phyloP scores from a whole-genome alignment of 2,888 invertebrate genomes.

The Pollenia amentaria region DNA sequence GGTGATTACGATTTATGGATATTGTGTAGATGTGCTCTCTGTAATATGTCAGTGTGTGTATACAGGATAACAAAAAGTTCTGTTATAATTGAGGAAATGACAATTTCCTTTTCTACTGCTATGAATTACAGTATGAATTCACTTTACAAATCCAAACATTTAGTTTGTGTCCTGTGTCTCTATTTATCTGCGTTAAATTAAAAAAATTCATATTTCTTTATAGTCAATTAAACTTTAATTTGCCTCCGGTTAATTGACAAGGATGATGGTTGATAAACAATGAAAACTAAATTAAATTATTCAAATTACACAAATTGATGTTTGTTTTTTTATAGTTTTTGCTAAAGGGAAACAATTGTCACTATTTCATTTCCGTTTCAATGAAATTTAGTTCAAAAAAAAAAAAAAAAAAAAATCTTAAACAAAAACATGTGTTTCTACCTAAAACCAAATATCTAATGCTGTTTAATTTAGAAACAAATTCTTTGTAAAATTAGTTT shows the following conservation, averaged over 20 bases:
- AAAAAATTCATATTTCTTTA: constrained; percentile 1
- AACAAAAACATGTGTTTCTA: constrained; percentile 58
- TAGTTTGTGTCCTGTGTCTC: neutral
- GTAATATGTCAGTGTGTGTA: neutral
- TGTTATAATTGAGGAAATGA: constrained; percentile 74
- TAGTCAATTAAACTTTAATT: constrained; percentile 40
- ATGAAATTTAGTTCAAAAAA: constrained; percentile 10
- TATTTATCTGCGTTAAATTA: neutral
- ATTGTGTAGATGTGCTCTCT: neutral
- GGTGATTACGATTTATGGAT: constrained; percentile 34
- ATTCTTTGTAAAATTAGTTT: constrained; percentile 37
- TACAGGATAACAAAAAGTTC: constrained; percentile 63
- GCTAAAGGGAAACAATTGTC: constrained; percentile 49
- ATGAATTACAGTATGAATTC: constrained; percentile 36
- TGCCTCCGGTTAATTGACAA: constrained; percentile 50
- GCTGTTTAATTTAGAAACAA: constrained; percentile 33
- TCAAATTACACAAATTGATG: constrained; percentile 5
- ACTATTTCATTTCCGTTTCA: constrained; percentile 62
- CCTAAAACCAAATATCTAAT: constrained; percentile 2
- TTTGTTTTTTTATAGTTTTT: neutral
- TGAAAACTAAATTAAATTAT: constrained; percentile 32
- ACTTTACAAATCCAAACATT: constrained; percentile 38
- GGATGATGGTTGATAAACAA: constrained; percentile 26
- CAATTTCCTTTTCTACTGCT: constrained; percentile 70
- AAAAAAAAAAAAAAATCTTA: neutral